phyloP scores from a whole-genome alignment of 2,797 vertebrate genomes.

The Rhincodon typus region DNA sequence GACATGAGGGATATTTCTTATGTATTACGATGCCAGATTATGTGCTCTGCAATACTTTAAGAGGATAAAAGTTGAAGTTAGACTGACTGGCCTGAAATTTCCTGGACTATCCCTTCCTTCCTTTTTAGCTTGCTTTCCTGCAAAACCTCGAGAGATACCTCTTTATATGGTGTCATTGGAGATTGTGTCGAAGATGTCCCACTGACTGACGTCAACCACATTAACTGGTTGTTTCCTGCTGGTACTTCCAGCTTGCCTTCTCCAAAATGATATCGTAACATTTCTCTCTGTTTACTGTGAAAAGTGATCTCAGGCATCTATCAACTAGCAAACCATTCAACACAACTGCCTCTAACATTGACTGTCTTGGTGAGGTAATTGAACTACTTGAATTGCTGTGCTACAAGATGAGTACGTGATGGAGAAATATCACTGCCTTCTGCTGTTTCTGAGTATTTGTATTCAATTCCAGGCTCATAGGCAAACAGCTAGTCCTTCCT shows the following conservation, averaged over 20 bases:
- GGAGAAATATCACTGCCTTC: not conserved
- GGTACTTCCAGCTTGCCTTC: not conserved
- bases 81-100: no score
- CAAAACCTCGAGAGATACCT: not conserved
- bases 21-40: not conserved
- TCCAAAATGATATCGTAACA: not conserved
- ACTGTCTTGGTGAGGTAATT: not conserved
- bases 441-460: not conserved
- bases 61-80: not conserved
- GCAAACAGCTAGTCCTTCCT: not conserved
- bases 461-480: not conserved
- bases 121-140: not conserved
- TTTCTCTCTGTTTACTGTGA: not conserved
- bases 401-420: not conserved
- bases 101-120: no score
- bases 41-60: not conserved
- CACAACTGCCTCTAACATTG: not conserved
- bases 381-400: not conserved
- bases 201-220: not conserved
- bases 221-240: not conserved
- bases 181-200: not conserved
- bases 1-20: not conserved
- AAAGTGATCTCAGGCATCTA: not conserved
- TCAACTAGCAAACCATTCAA: not conserved
- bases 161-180: not conserved